A percentile compares a stretch with the other conserved stretches of the same genome.
Evolutionary conservation across 53 echinoderm and acorn worm genomes (phyloP).

Genomic region (Hippasteria phrygiana): DNA sequence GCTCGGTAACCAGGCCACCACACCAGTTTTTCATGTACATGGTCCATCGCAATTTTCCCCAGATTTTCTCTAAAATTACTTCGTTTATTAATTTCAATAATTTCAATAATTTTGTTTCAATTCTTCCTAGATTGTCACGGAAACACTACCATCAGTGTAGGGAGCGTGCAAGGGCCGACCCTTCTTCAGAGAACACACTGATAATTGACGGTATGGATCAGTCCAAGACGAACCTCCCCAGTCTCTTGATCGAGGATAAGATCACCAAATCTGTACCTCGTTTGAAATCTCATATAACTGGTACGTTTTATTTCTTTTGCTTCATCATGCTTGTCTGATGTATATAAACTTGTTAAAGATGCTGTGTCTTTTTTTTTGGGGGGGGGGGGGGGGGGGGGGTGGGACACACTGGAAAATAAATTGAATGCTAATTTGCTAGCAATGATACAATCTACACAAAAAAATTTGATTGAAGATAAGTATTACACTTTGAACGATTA

Average conservation of each 20-base stretch:
- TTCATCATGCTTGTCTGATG: no score
- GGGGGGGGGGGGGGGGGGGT: no score
- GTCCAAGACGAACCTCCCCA: constrained; percentile 30
- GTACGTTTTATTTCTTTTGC: neutral
- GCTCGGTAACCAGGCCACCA: no score
- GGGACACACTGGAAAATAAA: no score
- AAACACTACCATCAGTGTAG: constrained; percentile 30
- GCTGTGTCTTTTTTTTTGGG: neutral
- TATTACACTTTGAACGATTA: no score
- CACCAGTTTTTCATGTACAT: no score
- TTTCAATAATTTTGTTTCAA: neutral
- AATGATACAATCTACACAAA: no score
- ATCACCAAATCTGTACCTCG: neutral
- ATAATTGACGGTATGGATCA: constrained; percentile 49
- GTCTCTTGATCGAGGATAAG: constrained; percentile 27
- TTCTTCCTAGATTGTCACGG: neutral
- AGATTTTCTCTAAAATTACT: no score
- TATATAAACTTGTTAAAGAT: neutral
- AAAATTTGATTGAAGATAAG: no score
- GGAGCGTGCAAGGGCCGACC: constrained; percentile 20
- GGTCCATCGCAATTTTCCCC: no score
- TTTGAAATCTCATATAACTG: constrained; percentile 21
- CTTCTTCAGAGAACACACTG: neutral
- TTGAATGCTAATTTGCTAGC: no score
- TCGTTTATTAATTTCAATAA: neutral